Evolutionary conservation across 2,113 vertebrate genomes (phyloP).

Genomic region (Genyomyrus donnyi): DNA sequence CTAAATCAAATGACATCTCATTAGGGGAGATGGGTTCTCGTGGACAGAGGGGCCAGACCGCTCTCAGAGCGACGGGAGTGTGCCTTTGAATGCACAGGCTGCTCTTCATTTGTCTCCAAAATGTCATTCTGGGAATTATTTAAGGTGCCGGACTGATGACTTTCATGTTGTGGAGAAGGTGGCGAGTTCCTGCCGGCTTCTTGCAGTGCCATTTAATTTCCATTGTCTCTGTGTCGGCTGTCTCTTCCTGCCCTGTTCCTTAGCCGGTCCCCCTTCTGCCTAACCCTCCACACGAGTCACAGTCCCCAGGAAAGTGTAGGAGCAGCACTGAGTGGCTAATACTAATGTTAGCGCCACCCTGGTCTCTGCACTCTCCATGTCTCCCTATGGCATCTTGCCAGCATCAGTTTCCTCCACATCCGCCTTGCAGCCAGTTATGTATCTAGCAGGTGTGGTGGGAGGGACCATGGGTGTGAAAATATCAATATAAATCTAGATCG

Average conservation of each 20-base stretch:
- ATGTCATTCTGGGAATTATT: conserved; percentile 35
- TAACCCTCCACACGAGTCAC: background rate
- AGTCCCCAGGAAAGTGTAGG: background rate
- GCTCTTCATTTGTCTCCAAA: conserved; percentile 47
- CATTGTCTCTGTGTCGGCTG: background rate
- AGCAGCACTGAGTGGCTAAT: background rate
- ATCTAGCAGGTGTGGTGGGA: background rate
- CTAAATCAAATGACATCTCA: conserved; percentile 72
- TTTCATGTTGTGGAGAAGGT: background rate
- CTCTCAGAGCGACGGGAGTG: background rate
- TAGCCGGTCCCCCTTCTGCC: background rate
- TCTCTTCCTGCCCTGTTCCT: background rate
- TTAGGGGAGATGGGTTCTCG: conserved; percentile 55
- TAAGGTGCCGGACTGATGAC: conserved; percentile 10
- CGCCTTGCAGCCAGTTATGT: background rate
- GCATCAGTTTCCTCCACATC: background rate
- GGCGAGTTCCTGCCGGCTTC: conserved; percentile 25
- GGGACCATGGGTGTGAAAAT: background rate
- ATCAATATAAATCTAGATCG: conserved; percentile 6
- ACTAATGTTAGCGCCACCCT: conserved; percentile 11
- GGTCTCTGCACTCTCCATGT: conserved; percentile 9
- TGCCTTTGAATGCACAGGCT: conserved; percentile 35
- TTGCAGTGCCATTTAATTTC: conserved; percentile 7
- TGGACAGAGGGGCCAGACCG: background rate
- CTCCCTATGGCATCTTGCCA: background rate